Evolutionary conservation across 2,797 vertebrate genomes (phyloP).

Genomic region (Artibeus jamaicensis): DNA sequence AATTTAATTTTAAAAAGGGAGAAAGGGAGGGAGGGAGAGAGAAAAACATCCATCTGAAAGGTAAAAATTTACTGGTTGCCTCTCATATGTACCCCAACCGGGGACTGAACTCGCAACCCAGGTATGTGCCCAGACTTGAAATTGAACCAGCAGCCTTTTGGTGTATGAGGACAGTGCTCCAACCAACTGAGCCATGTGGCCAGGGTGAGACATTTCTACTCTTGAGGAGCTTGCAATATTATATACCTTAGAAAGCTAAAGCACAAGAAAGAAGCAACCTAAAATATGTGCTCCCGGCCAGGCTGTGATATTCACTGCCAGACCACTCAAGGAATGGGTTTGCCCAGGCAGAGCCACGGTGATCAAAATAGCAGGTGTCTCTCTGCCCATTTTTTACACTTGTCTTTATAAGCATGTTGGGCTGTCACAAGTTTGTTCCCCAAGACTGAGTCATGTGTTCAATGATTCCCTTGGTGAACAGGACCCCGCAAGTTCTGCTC

Average conservation of each 20-base stretch:
- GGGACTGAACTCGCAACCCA: not conserved
- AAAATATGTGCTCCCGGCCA: not conserved
- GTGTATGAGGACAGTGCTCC: not conserved
- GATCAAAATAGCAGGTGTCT: fast-evolving
- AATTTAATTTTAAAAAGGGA: not conserved
- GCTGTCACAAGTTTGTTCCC: not conserved
- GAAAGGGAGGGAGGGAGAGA: not conserved
- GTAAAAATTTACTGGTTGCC: not conserved
- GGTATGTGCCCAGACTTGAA: not conserved
- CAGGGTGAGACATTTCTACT: not conserved
- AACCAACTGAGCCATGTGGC: not conserved
- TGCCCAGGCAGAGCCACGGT: not conserved
- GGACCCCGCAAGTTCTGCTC: not conserved
- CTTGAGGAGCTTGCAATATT: not conserved
- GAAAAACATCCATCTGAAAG: not conserved
- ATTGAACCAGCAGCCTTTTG: not conserved
- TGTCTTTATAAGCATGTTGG: not conserved
- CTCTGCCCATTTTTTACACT: not conserved
- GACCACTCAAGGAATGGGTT: not conserved
- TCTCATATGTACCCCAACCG: not conserved
- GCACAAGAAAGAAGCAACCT: not conserved
- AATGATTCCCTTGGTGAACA: not conserved
- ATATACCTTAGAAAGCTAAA: not conserved
- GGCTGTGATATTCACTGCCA: not conserved
- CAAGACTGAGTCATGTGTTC: not conserved